phyloP scores from a whole-genome alignment of 2,888 invertebrate species.

The Drosophila cyrtoloma region DNA sequence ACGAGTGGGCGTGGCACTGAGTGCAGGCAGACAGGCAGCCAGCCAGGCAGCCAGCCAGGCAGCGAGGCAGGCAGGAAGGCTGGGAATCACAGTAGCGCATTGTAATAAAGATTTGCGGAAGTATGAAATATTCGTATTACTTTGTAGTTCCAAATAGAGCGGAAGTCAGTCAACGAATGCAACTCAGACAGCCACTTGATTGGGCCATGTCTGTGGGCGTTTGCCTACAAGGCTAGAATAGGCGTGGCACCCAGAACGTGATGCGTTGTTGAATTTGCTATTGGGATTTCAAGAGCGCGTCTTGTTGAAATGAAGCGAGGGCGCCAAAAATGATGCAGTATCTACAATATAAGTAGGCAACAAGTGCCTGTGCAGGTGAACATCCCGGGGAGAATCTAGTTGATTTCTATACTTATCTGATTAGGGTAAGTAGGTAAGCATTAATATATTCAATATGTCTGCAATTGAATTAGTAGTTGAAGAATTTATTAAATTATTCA shows the following conservation, averaged over 20 bases:
- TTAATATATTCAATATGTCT: neutral
- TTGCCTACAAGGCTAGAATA: neutral
- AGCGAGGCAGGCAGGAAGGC: neutral
- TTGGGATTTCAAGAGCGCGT: constrained; percentile 6
- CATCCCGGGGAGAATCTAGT: neutral
- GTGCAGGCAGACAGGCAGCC: constrained; percentile 2
- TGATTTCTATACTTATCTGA: neutral
- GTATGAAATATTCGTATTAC: constrained; percentile 79
- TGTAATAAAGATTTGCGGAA: constrained; percentile 75
- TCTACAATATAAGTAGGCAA: neutral
- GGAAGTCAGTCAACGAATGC: constrained; percentile 76
- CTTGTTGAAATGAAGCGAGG: neutral
- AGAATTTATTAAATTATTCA: neutral
- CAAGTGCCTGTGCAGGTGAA: neutral
- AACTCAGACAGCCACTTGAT: constrained; percentile 60
- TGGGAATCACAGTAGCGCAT: constrained; percentile 32
- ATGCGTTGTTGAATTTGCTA: constrained; percentile 24
- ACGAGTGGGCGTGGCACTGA: constrained; percentile 53
- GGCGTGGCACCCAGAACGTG: constrained; percentile 29
- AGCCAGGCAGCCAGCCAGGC: neutral
- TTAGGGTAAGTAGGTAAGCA: neutral
- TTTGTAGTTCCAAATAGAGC: constrained; percentile 78
- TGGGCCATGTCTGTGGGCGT: constrained; percentile 52
- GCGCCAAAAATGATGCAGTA: constrained; percentile 6
- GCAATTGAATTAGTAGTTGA: neutral